Conservation (phyloP, 2,797 vertebrate species). For the Cottoperca gobio region DNA sequence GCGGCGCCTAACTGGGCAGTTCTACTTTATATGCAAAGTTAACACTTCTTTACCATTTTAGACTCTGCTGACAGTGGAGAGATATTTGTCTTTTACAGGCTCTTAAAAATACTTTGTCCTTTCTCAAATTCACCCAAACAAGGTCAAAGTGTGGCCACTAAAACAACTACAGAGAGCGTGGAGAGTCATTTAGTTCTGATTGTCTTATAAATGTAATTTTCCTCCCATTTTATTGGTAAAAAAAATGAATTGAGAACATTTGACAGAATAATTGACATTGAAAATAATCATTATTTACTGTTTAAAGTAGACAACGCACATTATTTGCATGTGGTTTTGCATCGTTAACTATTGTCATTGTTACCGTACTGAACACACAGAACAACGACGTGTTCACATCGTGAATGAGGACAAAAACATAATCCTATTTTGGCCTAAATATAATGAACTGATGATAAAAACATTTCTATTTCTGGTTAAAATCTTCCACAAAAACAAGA, state of each 20-base stretch:
- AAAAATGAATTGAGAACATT: not conserved
- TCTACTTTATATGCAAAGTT: conserved; percentile 56
- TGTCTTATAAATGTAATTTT: too few relatives aligned
- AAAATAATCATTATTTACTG: not conserved
- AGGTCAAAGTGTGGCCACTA: not conserved
- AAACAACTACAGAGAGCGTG: not conserved
- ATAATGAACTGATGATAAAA: conserved; percentile 16
- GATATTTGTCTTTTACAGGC: too few relatives aligned
- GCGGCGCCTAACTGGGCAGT: conserved; percentile 23
- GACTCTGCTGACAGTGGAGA: conserved; percentile 15
- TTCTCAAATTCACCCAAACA: not conserved
- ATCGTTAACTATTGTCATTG: too few relatives aligned
- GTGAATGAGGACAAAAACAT: conserved; percentile 8
- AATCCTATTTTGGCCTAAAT: conserved; percentile 5
- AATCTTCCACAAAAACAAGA: conserved; percentile 16
- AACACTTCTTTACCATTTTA: conserved; percentile 33
- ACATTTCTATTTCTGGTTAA: conserved; percentile 27
- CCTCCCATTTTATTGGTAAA: not conserved
- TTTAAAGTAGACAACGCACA: not conserved
- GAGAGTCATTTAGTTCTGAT: not conserved
- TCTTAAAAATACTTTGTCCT: not conserved
- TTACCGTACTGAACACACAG: too few relatives aligned
- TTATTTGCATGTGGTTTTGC: not conserved
- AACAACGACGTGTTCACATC: not conserved
- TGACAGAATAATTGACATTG: not conserved